These are phyloP conservation scores for Dissostichus mawsoni DNA, from an alignment of 2,113 vertebrate species.

Conservation along the genomic window DNA sequence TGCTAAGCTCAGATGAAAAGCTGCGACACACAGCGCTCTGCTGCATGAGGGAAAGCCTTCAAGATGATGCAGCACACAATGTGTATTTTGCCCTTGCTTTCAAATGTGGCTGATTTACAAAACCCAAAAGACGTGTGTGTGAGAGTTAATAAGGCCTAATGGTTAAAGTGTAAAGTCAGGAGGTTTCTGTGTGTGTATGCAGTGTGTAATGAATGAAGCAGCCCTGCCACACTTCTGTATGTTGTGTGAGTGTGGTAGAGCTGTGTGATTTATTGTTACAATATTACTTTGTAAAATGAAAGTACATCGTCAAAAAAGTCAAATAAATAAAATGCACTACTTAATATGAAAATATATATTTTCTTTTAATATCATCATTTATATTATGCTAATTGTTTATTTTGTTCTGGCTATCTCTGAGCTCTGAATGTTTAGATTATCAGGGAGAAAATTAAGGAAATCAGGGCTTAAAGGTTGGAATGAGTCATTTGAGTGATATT, in stretches of 20 bases:
- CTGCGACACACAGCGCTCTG: neutral
- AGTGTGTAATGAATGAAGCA: neutral
- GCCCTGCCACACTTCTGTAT: neutral
- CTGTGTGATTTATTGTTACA: neutral
- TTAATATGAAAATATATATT: too few relatives aligned
- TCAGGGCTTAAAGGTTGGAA: neutral
- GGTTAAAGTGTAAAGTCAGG: conserved; percentile 1
- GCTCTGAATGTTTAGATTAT: neutral
- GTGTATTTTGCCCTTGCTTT: neutral
- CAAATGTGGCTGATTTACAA: conserved; percentile 7
- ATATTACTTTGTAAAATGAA: too few relatives aligned
- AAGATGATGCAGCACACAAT: neutral
- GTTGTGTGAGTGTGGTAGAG: neutral
- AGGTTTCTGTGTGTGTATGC: neutral
- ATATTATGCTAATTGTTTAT: neutral
- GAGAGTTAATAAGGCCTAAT: neutral
- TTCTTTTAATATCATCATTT: too few relatives aligned
- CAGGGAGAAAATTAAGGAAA: neutral
- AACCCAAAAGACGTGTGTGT: neutral
- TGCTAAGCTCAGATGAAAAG: conserved; percentile 17
- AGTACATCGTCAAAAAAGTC: too few relatives aligned
- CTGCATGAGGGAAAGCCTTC: conserved; percentile 7
- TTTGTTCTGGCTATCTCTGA: neutral
- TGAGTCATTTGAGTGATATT: conserved; percentile 3
- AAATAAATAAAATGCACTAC: too few relatives aligned